Conservation (phyloP, 2,113 vertebrate genomes). For the Cathartes aura region DNA sequence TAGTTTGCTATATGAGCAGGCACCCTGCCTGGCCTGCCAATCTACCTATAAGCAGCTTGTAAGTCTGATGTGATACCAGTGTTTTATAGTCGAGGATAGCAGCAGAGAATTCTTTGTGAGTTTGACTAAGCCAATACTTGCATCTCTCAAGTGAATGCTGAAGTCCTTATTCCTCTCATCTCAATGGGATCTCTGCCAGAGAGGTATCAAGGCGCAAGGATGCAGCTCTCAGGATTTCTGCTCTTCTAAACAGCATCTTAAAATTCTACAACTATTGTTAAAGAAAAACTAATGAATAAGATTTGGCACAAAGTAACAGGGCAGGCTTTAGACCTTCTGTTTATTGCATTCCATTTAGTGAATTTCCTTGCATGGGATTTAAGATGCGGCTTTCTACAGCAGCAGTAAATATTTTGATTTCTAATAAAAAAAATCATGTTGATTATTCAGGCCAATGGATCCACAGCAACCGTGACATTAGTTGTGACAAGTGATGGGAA, state of each 20-base stretch:
- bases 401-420: slow-evolving; percentile 36
- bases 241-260: not conserved
- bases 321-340: not conserved
- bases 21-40: not conserved
- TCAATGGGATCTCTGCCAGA: not conserved
- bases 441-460: slow-evolving; percentile 55
- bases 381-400: not conserved
- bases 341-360: slow-evolving; percentile 30
- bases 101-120: not conserved
- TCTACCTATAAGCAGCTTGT: not conserved
- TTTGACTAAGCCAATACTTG: not conserved
- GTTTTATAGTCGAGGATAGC: not conserved
- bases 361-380: slow-evolving; percentile 1
- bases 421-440: slow-evolving; percentile 31
- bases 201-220: not conserved
- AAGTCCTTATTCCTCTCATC: not conserved
- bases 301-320: not conserved
- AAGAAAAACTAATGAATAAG: not conserved
- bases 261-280: slow-evolving; percentile 23
- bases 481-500: slow-evolving; percentile 55
- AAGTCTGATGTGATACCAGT: not conserved
- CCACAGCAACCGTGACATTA: slow-evolving; percentile 48
- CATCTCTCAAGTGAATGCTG: not conserved
- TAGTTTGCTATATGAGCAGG: not conserved
- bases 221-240: not conserved